Evolutionary conservation across 2,888 invertebrate species (phyloP).

Genomic region (Rhodophaea formosa): DNA sequence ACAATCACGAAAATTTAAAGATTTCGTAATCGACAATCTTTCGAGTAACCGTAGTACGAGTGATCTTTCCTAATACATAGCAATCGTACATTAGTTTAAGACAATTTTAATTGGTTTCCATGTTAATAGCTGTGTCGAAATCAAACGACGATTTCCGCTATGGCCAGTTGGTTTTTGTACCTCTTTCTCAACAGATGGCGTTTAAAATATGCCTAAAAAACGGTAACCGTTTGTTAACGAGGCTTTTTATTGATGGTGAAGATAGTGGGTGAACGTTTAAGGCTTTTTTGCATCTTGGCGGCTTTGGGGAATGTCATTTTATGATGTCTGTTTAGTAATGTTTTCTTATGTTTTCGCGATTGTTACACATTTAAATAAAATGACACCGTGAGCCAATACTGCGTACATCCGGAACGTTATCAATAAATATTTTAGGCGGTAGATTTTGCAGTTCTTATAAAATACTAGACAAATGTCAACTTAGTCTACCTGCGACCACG

Average conservation of each 20-base stretch:
- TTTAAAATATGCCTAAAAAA: conserved; percentile 6
- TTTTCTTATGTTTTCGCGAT: no score
- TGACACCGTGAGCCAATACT: no score
- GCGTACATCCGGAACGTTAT: no score
- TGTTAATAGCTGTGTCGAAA: conserved; percentile 31
- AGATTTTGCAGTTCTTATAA: no score
- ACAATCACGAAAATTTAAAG: not conserved
- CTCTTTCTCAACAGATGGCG: conserved; percentile 11
- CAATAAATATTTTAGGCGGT: no score
- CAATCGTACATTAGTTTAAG: conserved; percentile 25
- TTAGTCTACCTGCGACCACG: no score
- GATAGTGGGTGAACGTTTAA: not conserved
- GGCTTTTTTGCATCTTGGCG: not conserved
- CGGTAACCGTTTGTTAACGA: not conserved
- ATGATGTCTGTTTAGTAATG: not conserved
- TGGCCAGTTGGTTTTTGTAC: conserved; percentile 16
- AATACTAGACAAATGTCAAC: no score
- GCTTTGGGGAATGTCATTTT: not conserved
- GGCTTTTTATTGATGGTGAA: not conserved
- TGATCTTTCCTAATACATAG: conserved; percentile 16
- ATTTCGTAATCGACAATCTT: not conserved
- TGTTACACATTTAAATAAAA: no score
- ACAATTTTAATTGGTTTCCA: conserved; percentile 27
- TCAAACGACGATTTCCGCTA: conserved; percentile 27
- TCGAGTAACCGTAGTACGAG: conserved; percentile 6